Conservation (phyloP, 2,113 vertebrate species). For the Mesoclemmys tuberculata region DNA sequence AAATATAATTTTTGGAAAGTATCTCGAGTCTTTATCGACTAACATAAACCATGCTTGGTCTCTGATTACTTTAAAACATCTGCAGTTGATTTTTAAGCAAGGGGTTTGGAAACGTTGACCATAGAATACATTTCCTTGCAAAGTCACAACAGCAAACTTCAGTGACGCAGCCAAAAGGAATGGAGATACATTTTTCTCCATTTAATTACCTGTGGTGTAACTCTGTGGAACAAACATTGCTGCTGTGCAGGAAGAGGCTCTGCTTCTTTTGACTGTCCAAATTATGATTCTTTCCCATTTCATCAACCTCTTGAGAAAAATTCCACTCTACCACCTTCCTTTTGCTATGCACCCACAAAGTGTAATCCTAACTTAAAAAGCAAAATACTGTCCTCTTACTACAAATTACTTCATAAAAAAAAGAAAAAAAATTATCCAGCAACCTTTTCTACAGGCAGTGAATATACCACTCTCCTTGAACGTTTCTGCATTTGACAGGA, state of each 20-base stretch:
- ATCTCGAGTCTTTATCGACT: slow-evolving; percentile 42
- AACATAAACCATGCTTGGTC: slow-evolving; percentile 51
- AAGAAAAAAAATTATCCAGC: neutral
- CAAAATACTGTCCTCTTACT: neutral
- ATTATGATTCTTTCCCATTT: neutral
- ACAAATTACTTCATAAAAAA: neutral
- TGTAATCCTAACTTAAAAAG: neutral
- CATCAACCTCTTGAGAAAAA: neutral
- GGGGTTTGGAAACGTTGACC: slow-evolving; percentile 18
- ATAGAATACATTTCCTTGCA: slow-evolving; percentile 6
- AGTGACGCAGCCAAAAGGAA: neutral
- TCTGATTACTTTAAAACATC: slow-evolving; percentile 64
- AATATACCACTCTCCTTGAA: neutral
- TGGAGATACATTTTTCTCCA: neutral
- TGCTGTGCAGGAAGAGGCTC: neutral
- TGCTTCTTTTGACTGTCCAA: neutral
- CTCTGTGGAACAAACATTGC: neutral
- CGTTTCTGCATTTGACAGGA: neutral
- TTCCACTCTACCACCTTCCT: neutral
- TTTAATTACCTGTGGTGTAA: neutral
- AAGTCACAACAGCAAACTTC: slow-evolving; percentile 13
- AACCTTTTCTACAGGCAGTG: neutral
- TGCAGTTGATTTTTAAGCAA: slow-evolving; percentile 64
- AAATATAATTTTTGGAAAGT: slow-evolving; percentile 56
- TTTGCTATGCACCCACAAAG: neutral